Base-by-base conservation (phyloP, 2,888 invertebrate species). In the Aproaerema taeniolella region DNA sequence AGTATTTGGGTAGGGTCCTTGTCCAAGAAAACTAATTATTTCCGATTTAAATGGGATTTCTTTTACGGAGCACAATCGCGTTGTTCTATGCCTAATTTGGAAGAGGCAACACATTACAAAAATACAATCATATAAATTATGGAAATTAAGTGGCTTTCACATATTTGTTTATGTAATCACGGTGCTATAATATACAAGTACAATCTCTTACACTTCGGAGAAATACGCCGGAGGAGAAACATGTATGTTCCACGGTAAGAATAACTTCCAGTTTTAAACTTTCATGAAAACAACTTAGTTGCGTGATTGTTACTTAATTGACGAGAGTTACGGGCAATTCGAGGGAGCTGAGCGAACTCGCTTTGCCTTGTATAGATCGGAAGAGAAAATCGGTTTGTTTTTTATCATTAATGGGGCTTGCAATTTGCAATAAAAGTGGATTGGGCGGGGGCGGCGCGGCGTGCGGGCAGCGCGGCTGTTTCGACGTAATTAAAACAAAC, bases 401-500 rank as follows among this genome's bases (percentile, higher is more conserved):
- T 67, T 71, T 67, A 68, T 68, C 68, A 71, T 67, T 70, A 76
- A 73, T 67, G 61, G 68, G 63, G 57, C 72, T 76, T 74, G 67
- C 70, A 75, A 80, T 80, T 76, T 75, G 71, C 67, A 72, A 75
- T 76, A 76, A 78, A 75, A 77, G 69, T 66, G 67, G 62, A 69
- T 57, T 52, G 50, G 53, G 47, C 31, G 41, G 31, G 42, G 20
- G 47, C 42, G 47, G 34, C 44, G 46, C 49, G 51, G 39, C 50
- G 52, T 50, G 64, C 58, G 66, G 64, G 58, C 58, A 55, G 58
- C 63, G 56, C 64, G 61, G 72, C 67, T 79, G 75, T 80, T 82
- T 74, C 75, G 68, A 67, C 71, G 82, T 83, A 85, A 85, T 85
- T 83, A 85, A 85, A 83, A 82, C 83, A 83, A 83, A 83, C 80